phyloP scores from a whole-genome alignment of 64 coral and sea anemone genomes.

The Porites lutea region DNA sequence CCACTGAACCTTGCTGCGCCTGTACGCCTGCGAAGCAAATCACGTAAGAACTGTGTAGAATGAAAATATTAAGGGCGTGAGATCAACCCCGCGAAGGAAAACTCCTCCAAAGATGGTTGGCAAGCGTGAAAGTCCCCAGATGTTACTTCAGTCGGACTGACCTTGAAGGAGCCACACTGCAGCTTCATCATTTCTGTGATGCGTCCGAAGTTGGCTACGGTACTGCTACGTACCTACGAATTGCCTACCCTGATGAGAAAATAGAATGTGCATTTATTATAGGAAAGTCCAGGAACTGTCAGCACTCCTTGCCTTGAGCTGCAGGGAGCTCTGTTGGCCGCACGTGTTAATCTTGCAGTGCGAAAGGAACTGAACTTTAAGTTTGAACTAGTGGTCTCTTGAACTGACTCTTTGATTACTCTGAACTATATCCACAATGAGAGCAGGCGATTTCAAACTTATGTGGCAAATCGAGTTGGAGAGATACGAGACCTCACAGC shows the following conservation, averaged over 20 bases:
- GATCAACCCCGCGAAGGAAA: not conserved
- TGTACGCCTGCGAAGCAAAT: conserved; percentile 19
- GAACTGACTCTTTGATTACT: conserved; percentile 32
- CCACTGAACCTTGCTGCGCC: not conserved
- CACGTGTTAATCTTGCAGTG: conserved; percentile 19
- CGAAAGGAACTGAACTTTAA: conserved; percentile 29
- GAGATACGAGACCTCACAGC: conserved; percentile 32
- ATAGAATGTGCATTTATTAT: conserved; percentile 26
- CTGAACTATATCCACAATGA: conserved; percentile 54
- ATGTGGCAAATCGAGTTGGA: conserved; percentile 30
- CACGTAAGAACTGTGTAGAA: conserved; percentile 13
- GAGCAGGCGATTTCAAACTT: conserved; percentile 33
- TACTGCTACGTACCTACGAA: conserved; percentile 52
- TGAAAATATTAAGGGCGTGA: not conserved
- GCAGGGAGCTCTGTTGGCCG: conserved; percentile 27
- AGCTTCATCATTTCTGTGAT: conserved; percentile 66
- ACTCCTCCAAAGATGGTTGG: conserved; percentile 15
- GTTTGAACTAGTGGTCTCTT: conserved; percentile 41
- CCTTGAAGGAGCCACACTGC: not conserved
- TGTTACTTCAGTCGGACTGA: conserved; percentile 28
- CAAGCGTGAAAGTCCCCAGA: conserved; percentile 37
- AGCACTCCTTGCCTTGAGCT: conserved; percentile 32
- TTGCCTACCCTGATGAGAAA: not conserved
- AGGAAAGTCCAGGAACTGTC: not conserved
- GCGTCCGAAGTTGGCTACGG: conserved; percentile 62